Percentiles rank a stretch among this genome's conserved stretches.
Conservation (phyloP, 2,888 invertebrate species). For the Caenorhabditis angaria region DNA sequence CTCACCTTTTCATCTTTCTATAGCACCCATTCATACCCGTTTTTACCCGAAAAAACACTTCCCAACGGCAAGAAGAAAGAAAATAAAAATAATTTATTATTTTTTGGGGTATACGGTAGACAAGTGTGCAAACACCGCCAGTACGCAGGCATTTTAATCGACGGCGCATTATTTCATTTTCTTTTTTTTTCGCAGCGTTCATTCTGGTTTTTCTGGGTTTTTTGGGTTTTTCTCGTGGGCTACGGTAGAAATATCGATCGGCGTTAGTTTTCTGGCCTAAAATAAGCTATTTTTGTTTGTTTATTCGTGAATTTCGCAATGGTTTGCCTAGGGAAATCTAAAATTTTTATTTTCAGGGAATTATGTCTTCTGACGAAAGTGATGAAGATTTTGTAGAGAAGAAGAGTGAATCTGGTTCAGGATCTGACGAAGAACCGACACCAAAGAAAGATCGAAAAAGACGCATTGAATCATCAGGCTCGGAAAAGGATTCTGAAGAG, state of each 20-base stretch:
- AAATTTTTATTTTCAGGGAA: conserved; percentile 15
- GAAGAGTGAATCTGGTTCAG: conserved; percentile 33
- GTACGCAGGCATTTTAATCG: background rate
- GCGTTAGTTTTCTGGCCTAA: too few species aligned
- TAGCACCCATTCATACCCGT: background rate
- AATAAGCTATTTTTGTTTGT: too few species aligned
- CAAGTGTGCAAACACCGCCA: background rate
- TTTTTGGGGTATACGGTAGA: background rate
- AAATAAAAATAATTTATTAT: too few species aligned
- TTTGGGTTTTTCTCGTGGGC: too few species aligned
- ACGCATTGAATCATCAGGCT: conserved; percentile 45
- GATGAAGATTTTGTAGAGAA: conserved; percentile 41
- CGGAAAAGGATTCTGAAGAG: conserved; percentile 76
- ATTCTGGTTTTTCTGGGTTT: background rate
- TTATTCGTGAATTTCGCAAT: too few species aligned
- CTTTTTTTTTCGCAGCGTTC: background rate
- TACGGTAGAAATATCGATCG: too few species aligned
- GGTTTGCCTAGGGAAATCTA: background rate
- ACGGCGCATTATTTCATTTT: background rate
- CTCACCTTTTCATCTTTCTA: background rate
- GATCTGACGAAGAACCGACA: conserved; percentile 30
- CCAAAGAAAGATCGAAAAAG: conserved; percentile 47
- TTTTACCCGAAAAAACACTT: background rate
- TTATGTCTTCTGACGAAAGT: conserved; percentile 61
- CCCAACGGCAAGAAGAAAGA: background rate